phyloP scores from a whole-genome alignment of 2,113 vertebrate species.

The Miniopterus natalensis region DNA sequence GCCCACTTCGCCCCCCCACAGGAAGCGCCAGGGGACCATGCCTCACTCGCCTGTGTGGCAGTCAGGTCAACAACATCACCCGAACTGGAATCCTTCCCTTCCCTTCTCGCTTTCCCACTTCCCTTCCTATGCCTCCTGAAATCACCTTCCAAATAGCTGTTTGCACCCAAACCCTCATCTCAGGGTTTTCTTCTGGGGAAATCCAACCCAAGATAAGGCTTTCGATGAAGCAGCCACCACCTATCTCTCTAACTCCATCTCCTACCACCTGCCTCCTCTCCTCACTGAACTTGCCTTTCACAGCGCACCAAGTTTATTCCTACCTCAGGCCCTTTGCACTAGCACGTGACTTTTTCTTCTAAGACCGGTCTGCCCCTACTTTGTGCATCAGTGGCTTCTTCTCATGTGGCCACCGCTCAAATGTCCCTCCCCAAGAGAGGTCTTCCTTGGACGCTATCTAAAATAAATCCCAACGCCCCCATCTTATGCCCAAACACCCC shows the following conservation, averaged over 20 bases:
- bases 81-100: background rate
- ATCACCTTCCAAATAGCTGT: background rate
- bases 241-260: background rate
- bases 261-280: background rate
- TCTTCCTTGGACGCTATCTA: background rate
- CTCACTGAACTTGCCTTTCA: background rate
- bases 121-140: background rate
- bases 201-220: background rate
- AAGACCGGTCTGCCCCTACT: background rate
- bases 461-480: background rate
- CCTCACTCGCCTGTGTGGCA: fast-evolving
- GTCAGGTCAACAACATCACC: background rate
- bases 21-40: background rate
- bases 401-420: background rate
- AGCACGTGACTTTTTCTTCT: background rate
- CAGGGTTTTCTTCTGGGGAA: background rate
- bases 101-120: background rate
- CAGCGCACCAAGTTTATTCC: background rate
- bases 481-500: background rate
- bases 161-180: background rate
- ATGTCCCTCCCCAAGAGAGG: background rate
- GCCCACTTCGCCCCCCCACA: background rate
- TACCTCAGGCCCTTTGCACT: background rate
- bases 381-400: background rate
- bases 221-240: background rate